Evolutionary conservation across 2,888 invertebrate species (phyloP), one percentile per base, ranked within the genome.

Genomic region (Xestia c-nigrum): DNA sequence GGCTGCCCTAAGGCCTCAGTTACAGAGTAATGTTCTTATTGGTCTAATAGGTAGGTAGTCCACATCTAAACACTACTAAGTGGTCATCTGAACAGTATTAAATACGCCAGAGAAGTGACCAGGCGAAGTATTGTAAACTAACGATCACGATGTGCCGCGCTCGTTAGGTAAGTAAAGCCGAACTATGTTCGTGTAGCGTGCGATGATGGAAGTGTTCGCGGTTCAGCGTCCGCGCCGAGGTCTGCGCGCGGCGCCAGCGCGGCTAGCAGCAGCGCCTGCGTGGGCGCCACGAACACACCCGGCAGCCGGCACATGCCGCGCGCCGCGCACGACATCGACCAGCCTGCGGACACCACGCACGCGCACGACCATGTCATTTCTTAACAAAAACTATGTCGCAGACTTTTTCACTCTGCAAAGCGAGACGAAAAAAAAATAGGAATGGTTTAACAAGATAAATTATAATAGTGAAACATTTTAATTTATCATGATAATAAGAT

Each of bases 181-280:
- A 7, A n/a, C 14, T 46, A 16, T 21, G 24, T 19, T 38, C 46
- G 31, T 31, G 46, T n/a, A 16, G 57, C 71, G 21, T 16, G 57
- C 57, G 57, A 16, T 4, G 14, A 59, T 14, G 50, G 12, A 6
- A 31, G 40, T 46, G 46, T 16, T 24, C 24, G 47, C 21, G 38
- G 52, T 72, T 73, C 72, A 67, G 3, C 24, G 38, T 55, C 55
- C 21, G 14, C 7, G 38, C 40, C 63, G 14, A 3, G 0, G 66
- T 52, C 52, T 0, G 52, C 43, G 9, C 1, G 6, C 24, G 74
- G 75, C 65, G 79, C 84, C 38, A 89, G 79, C 70, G 91, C 92
- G 2, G 93, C 90, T 50, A 94, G 88, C 70, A 94, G 85, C 76
- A 93, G 86, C 70, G 94, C 93, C 87, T 93, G 93, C 74, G 91